Evolutionary conservation across 1,140 invertebrate species (phyloP).

Genomic region (Dermatophagoides farinae): DNA sequence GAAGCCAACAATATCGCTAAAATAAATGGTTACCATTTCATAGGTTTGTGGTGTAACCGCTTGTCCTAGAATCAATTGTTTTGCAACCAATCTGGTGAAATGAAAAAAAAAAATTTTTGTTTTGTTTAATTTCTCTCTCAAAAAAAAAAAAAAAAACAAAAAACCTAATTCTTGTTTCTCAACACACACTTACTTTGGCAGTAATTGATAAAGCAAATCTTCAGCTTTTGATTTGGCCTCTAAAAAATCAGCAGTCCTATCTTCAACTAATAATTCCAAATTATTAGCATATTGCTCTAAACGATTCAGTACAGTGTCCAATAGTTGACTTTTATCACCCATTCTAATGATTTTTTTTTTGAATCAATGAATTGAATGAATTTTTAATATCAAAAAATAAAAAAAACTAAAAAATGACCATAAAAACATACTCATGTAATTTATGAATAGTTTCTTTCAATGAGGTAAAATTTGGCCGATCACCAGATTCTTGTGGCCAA

Average conservation of each 20-base stretch:
- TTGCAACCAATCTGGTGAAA: neutral
- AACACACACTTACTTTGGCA: conserved; percentile 39
- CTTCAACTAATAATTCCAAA: conserved; percentile 72
- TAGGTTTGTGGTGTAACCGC: conserved; percentile 84
- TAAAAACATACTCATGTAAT: conserved; percentile 4
- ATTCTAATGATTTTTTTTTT: neutral
- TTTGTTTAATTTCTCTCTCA: too few species aligned
- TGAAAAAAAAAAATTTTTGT: neutral
- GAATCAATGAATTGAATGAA: neutral
- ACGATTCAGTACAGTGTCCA: conserved; percentile 86
- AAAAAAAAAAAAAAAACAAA: neutral
- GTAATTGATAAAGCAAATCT: conserved; percentile 72
- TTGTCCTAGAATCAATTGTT: conserved; percentile 53
- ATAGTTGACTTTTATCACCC: conserved; percentile 22
- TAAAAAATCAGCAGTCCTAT: conserved; percentile 60
- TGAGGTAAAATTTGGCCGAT: conserved; percentile 1
- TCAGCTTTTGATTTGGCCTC: conserved; percentile 87
- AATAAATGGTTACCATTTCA: conserved; percentile 84
- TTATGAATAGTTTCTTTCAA: conserved; percentile 2
- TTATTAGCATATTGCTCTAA: conserved; percentile 91
- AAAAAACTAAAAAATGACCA: neutral
- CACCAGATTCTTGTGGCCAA: conserved; percentile 6
- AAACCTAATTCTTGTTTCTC: neutral
- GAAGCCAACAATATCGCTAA: conserved; percentile 96
- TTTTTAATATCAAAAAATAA: neutral